Evolutionary conservation across 2,888 invertebrate species (phyloP), one percentile per base, ranked within the genome.

Genomic region (Anthrax anthrax): DNA sequence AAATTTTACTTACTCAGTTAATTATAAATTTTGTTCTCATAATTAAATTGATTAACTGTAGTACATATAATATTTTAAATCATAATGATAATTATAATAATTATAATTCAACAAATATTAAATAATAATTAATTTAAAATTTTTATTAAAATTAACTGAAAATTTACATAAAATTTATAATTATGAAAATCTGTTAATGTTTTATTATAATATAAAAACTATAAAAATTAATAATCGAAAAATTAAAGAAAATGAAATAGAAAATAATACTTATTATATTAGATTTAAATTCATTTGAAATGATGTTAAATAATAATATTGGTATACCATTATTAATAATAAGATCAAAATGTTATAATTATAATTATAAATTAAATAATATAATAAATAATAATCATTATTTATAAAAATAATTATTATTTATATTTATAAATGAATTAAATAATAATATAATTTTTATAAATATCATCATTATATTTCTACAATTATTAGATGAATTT

Each of bases 401-500:
- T n/a, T n/a, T n/a, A n/a, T n/a, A n/a, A n/a, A 32, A 32, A 32
- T 5, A 32, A 4, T 32, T 32, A 27, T 27, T 9, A 27, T 27
- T 27, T 27, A 27, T 27, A 27, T 27, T 27, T 27, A 27, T 27
- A 27, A 27, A 27, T 8, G 9, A 27, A 8, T 27, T 9, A 27
- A 27, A 27, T 27, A 9, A 27, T 27, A 27, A n/a, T n/a, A n/a
- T n/a, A n/a, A n/a, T n/a, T n/a, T n/a, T n/a, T n/a, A 32, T 32
- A 4, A 12, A 12, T 3, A n/a, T n/a, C n/a, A n/a, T n/a, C n/a
- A n/a, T n/a, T n/a, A 4, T 32, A 12, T 46, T 46, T 17, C 37
- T 46, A 29, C 37, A 46, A 37, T 23, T 40, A 10, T 37, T 46
- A 12, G 18, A 37, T 10, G 16, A 27, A n/a, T 46, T 46, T 18